These are phyloP conservation scores for Calliopsis andreniformis DNA, from an alignment of 1,140 invertebrate genomes.

Conservation along the genomic window DNA sequence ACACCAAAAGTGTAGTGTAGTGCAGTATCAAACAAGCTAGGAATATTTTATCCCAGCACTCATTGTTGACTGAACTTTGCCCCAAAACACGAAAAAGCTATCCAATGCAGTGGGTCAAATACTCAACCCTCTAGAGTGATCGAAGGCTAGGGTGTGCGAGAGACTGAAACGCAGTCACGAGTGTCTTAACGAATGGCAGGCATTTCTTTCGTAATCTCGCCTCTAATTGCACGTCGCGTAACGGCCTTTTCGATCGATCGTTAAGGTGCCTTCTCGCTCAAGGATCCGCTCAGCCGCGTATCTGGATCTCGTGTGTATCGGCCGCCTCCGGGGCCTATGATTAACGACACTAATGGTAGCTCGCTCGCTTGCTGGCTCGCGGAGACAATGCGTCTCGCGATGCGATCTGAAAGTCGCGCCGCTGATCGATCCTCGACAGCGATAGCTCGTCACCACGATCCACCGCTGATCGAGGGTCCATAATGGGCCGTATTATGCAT, in stretches of 20 bases:
- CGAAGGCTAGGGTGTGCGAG: neutral
- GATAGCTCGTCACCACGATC: slow-evolving; percentile 39
- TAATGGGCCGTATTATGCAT: slow-evolving; percentile 56
- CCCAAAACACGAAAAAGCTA: too few species aligned
- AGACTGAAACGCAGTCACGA: neutral
- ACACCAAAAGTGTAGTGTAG: too few species aligned
- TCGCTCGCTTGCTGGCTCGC: neutral
- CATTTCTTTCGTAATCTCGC: slow-evolving; percentile 58
- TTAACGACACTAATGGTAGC: slow-evolving; percentile 54
- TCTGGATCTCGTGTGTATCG: slow-evolving; percentile 34
- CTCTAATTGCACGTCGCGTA: slow-evolving; percentile 52
- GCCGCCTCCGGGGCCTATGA: slow-evolving; percentile 43
- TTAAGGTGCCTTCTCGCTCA: slow-evolving; percentile 52
- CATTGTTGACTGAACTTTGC: too few species aligned
- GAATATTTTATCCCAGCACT: too few species aligned
- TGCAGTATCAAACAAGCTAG: too few species aligned
- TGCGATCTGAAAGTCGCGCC: slow-evolving; percentile 26
- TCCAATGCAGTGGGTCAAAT: too few species aligned
- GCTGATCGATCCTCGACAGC: slow-evolving; percentile 45
- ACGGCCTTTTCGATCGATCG: slow-evolving; percentile 61
- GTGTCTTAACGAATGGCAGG: slow-evolving; percentile 51
- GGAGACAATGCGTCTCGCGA: slow-evolving; percentile 57
- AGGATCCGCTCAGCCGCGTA: slow-evolving; percentile 40
- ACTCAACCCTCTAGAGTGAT: too few species aligned
- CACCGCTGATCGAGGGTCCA: slow-evolving; percentile 39